These are phyloP conservation scores for Tenthredo livida DNA, from an alignment of 2,888 invertebrate genomes.

Conservation along the genomic window DNA sequence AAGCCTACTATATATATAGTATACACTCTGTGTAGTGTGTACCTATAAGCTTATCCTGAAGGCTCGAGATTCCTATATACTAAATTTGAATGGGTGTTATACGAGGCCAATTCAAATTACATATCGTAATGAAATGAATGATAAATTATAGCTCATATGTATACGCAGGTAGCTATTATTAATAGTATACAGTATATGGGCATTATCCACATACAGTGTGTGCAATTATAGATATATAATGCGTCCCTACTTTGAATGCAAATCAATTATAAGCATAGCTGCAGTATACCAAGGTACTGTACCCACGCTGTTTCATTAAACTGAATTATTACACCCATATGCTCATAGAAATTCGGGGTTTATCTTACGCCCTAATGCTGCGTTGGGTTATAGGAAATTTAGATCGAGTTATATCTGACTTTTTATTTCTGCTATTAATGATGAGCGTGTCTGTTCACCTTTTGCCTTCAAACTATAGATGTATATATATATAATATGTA, in stretches of 20 bases:
- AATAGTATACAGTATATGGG: no score
- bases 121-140: background rate
- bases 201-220: background rate
- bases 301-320: background rate
- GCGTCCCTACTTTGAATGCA: background rate
- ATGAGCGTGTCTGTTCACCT: background rate
- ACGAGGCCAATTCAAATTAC: background rate
- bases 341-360: background rate
- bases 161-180: no score
- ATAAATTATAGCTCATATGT: background rate
- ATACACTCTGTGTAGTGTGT: background rate
- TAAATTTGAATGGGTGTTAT: background rate
- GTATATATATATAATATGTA: no score
- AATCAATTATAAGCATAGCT: background rate
- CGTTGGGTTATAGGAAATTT: background rate
- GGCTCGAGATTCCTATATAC: no score
- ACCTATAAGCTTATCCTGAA: background rate
- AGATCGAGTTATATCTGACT: background rate
- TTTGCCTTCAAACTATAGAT: background rate
- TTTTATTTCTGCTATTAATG: background rate
- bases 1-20: background rate
- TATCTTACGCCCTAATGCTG: background rate
- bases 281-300: background rate
- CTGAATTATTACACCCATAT: background rate
- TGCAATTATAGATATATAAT: background rate